Conservation (phyloP, 2,888 invertebrate species). For the Mythimna lalbum region DNA sequence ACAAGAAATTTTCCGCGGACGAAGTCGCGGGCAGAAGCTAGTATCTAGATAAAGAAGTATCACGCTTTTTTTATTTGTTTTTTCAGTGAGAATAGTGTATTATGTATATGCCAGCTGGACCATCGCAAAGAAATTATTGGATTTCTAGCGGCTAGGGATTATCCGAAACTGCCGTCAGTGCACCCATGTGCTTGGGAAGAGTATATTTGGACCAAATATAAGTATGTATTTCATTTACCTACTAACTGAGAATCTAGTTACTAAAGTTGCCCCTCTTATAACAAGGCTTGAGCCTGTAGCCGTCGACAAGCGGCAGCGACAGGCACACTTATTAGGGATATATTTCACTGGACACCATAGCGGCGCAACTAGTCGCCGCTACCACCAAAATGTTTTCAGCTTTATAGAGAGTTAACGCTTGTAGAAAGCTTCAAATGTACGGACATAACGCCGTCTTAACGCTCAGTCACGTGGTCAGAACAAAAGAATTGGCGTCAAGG, state of each 20-base stretch:
- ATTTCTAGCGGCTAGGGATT: slow-evolving; percentile 81
- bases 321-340: not conserved
- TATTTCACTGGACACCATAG: too few species aligned
- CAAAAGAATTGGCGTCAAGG: too few species aligned
- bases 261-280: not conserved
- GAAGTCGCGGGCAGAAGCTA: too few species aligned
- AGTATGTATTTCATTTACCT: slow-evolving; percentile 71
- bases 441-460: too few species aligned
- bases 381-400: too few species aligned
- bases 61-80: not conserved
- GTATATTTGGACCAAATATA: slow-evolving; percentile 91
- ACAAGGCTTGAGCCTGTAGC: not conserved
- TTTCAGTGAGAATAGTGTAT: slow-evolving; percentile 86
- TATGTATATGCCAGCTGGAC: slow-evolving; percentile 87
- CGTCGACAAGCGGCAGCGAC: not conserved
- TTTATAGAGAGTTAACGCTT: too few species aligned
- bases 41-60: too few species aligned
- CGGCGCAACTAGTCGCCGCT: too few species aligned
- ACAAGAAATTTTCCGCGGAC: too few species aligned
- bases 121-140: slow-evolving; percentile 76
- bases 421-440: too few species aligned
- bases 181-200: slow-evolving; percentile 90
- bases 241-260: not conserved
- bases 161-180: slow-evolving; percentile 90
- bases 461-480: too few species aligned